Conservation (phyloP, 2,113 vertebrate species). For the Diadophis punctatus region DNA sequence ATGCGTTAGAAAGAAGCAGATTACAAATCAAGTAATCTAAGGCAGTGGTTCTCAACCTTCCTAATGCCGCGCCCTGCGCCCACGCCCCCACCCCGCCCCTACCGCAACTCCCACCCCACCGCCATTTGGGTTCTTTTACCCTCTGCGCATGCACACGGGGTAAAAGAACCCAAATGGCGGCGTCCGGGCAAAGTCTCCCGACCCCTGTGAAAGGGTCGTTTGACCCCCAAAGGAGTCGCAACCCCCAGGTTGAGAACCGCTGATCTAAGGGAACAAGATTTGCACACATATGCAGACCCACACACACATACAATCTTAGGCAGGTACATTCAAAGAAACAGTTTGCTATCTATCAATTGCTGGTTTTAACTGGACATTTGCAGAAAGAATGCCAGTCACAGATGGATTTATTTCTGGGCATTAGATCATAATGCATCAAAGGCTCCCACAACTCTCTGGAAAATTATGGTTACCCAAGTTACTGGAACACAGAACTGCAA, state of each 20-base stretch:
- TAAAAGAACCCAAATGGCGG: too few species aligned
- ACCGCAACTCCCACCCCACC: too few species aligned
- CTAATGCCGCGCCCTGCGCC: too few species aligned
- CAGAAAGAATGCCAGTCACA: neutral
- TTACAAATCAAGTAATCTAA: neutral
- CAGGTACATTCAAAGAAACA: neutral
- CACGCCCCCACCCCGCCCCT: too few species aligned
- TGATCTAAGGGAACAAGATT: neutral
- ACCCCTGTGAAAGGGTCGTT: too few species aligned
- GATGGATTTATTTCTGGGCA: neutral
- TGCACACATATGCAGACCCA: neutral
- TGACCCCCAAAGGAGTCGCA: too few species aligned
- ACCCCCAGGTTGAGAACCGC: too few species aligned
- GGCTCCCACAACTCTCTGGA: neutral
- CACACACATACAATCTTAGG: neutral
- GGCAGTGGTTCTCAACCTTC: too few species aligned
- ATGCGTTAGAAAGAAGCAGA: conserved; percentile 8
- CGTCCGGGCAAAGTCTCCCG: too few species aligned
- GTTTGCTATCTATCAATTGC: neutral
- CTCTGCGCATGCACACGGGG: too few species aligned
- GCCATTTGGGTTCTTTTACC: too few species aligned
- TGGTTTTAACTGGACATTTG: neutral
- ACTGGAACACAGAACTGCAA: neutral
- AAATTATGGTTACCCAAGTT: neutral
- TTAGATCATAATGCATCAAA: neutral